Percentiles rank a stretch among this genome's conserved stretches.
Conservation (phyloP, 2,888 invertebrate species). For the Cheilosia soror region DNA sequence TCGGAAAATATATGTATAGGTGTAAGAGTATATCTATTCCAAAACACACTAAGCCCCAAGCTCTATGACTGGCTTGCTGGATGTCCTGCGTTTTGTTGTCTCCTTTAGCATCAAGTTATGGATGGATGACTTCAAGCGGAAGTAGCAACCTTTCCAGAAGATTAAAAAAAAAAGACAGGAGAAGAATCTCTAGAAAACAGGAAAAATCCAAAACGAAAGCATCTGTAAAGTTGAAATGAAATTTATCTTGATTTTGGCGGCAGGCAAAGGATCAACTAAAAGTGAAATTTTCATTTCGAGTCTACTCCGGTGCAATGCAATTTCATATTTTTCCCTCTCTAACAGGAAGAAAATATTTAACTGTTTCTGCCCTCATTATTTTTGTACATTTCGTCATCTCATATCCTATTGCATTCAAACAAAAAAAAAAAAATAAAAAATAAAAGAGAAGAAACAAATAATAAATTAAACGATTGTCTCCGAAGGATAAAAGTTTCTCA, state of each 20-base stretch:
- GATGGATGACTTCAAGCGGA: constrained; percentile 68
- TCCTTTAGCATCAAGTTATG: constrained; percentile 45
- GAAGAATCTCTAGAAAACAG: neutral
- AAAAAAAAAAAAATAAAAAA: neutral
- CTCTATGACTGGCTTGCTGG: constrained; percentile 22
- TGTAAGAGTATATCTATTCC: neutral
- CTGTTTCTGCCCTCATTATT: constrained; percentile 65
- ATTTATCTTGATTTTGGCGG: constrained; percentile 69
- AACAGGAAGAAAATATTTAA: constrained; percentile 28
- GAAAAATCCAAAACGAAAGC: constrained; percentile 46
- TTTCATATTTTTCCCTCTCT: constrained; percentile 52
- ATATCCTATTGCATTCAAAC: constrained; percentile 38
- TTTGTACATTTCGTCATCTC: constrained; percentile 63
- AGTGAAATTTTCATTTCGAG: constrained; percentile 49
- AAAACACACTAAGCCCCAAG: constrained; percentile 32
- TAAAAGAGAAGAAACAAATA: constrained; percentile 7
- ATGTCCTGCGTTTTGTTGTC: constrained; percentile 55
- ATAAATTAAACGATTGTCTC: constrained; percentile 36
- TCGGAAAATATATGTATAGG: neutral
- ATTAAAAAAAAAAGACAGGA: constrained; percentile 2
- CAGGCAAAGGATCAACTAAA: constrained; percentile 50
- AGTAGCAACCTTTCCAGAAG: constrained; percentile 41
- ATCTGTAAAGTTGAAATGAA: constrained; percentile 66
- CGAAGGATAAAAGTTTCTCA: constrained; percentile 49
- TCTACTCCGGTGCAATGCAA: constrained; percentile 35